phyloP scores from a whole-genome alignment of 2,113 vertebrate species.

The Aythya baeri region DNA sequence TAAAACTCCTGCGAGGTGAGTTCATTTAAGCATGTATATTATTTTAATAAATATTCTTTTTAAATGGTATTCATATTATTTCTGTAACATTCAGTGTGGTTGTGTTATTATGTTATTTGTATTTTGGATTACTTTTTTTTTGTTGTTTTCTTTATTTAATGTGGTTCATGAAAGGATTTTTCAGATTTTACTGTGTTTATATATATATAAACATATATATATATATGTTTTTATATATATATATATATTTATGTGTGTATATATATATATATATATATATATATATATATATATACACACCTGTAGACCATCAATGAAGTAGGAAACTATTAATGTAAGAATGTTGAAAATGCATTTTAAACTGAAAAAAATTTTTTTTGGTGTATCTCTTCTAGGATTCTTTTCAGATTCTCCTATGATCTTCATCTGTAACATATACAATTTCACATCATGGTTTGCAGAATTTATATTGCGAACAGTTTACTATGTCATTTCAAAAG shows the following conservation, averaged over 20 bases:
- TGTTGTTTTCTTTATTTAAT: background rate
- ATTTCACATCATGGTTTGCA: background rate
- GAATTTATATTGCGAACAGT: background rate
- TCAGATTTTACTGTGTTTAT: background rate
- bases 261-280: background rate
- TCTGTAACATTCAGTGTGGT: background rate
- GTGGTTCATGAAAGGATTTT: background rate
- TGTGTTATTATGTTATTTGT: background rate
- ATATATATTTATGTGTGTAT: background rate
- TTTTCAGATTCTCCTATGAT: background rate
- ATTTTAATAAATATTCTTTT: background rate
- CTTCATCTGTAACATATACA: background rate
- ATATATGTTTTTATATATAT: too few species aligned
- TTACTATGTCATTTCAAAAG: background rate
- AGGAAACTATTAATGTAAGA: background rate
- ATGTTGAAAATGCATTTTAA: background rate
- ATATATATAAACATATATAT: background rate
- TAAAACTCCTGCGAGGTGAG: background rate
- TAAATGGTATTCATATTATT: background rate
- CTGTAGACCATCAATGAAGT: background rate
- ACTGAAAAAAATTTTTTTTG: background rate
- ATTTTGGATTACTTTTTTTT: background rate
- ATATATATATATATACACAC: background rate
- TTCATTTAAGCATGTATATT: background rate
- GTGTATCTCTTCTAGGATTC: background rate